phyloP scores from a whole-genome alignment of 2,797 vertebrate species.

The Sebastes flavidus region DNA sequence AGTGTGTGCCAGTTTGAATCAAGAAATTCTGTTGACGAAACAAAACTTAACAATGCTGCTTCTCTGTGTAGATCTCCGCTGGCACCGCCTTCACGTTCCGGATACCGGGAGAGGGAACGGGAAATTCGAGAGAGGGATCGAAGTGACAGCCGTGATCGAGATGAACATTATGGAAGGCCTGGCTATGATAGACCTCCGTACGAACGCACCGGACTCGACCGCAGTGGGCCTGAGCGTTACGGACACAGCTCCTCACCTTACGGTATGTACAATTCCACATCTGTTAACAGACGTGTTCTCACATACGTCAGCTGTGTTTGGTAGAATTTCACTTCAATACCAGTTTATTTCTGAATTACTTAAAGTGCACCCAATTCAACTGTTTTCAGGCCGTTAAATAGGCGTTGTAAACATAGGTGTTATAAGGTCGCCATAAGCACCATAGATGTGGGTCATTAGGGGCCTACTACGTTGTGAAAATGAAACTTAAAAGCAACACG shows the following conservation, averaged over 20 bases:
- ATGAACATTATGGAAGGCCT: slow-evolving; percentile 85
- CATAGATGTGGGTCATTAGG: too few species aligned
- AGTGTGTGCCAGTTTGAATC: slow-evolving; percentile 32
- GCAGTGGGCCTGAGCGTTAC: slow-evolving; percentile 88
- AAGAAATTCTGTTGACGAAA: not conserved
- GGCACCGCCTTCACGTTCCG: slow-evolving; percentile 76
- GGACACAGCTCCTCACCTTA: slow-evolving; percentile 87
- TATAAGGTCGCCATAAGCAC: too few species aligned
- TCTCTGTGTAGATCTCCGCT: slow-evolving; percentile 75
- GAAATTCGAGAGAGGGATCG: slow-evolving; percentile 89
- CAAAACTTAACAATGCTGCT: not conserved
- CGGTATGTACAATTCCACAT: slow-evolving; percentile 77
- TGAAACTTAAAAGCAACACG: too few species aligned
- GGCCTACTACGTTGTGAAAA: too few species aligned
- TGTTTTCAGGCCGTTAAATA: too few species aligned
- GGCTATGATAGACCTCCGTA: slow-evolving; percentile 89
- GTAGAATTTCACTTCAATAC: not conserved
- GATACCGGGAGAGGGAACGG: slow-evolving; percentile 85
- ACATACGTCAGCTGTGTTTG: not conserved
- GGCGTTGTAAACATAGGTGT: too few species aligned
- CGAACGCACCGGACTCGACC: slow-evolving; percentile 75
- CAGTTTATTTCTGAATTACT: not conserved
- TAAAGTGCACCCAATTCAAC: not conserved
- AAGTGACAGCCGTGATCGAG: slow-evolving; percentile 87
- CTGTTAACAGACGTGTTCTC: not conserved